Evolutionary conservation across 2,113 vertebrate species (phyloP).

Genomic region (Azemiops feae): DNA sequence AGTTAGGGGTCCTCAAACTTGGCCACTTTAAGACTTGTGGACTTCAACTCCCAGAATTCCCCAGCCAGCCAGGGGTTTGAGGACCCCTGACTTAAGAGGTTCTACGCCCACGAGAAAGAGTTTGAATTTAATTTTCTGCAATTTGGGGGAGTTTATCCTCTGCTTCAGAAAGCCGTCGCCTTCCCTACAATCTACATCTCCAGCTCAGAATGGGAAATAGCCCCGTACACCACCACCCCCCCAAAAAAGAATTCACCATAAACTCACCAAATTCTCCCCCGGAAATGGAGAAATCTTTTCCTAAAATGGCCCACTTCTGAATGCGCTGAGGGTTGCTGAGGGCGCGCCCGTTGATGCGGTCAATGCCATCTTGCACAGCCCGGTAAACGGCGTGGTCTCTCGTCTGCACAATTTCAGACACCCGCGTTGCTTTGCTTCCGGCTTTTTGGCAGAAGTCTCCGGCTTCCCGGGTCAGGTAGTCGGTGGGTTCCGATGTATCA

Average conservation of each 20-base stretch:
- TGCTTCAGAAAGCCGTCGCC: not conserved
- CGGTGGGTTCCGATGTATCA: conserved; percentile 80
- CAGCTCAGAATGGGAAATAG: not conserved
- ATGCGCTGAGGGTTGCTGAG: conserved; percentile 79
- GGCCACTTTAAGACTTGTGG: too few relatives aligned
- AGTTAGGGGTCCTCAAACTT: too few relatives aligned
- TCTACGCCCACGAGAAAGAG: too few relatives aligned
- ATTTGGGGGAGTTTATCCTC: not conserved
- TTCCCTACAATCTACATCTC: not conserved
- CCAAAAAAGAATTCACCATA: not conserved
- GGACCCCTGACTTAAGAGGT: too few relatives aligned
- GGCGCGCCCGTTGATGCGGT: conserved; percentile 73
- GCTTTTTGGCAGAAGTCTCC: conserved; percentile 77
- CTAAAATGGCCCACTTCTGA: conserved; percentile 82
- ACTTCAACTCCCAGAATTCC: too few relatives aligned
- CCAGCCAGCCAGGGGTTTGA: too few relatives aligned
- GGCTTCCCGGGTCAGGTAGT: conserved; percentile 77
- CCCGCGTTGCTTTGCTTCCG: conserved; percentile 77
- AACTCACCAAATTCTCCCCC: conserved; percentile 85
- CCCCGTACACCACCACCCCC: too few relatives aligned
- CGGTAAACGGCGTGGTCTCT: conserved; percentile 70
- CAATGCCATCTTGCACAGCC: conserved; percentile 81
- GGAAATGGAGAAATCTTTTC: conserved; percentile 82
- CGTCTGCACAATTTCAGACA: conserved; percentile 74
- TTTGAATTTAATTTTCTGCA: not conserved